A percentile compares a stretch with the other conserved stretches of the same genome.
Conservation (phyloP, 53 echinoderm and acorn worm species). For the Henricia sp. region DNA sequence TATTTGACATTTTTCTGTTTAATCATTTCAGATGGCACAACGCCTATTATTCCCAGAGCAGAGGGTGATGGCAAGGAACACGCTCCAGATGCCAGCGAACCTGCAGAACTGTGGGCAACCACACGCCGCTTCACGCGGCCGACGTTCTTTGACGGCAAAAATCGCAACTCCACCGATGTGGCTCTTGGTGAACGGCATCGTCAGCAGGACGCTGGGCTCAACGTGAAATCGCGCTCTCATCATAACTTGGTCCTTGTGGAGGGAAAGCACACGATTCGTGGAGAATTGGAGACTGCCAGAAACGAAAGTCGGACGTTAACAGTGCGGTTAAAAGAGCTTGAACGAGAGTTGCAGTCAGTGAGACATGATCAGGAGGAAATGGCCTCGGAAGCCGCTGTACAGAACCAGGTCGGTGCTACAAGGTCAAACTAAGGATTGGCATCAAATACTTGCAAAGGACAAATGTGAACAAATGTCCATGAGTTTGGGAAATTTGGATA, state of each 20-base stretch:
- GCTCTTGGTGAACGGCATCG: slow-evolving; percentile 75
- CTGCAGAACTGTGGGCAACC: not conserved
- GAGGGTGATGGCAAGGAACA: slow-evolving; percentile 66
- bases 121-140: slow-evolving; percentile 27
- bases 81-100: not conserved
- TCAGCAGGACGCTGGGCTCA: slow-evolving; percentile 67
- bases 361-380: slow-evolving; percentile 57
- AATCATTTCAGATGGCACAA: slow-evolving; percentile 17
- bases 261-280: slow-evolving; percentile 29
- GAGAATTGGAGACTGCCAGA: slow-evolving; percentile 37
- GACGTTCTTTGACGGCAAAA: slow-evolving; percentile 72
- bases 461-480: no score
- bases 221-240: not conserved
- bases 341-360: slow-evolving; percentile 39
- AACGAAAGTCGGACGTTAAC: slow-evolving; percentile 65
- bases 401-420: slow-evolving; percentile 71
- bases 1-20: no score
- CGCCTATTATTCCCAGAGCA: slow-evolving; percentile 40
- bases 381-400: slow-evolving; percentile 70
- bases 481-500: no score
- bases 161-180: slow-evolving; percentile 89
- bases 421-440: no score
- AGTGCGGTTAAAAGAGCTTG: not conserved
- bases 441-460: no score
- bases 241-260: not conserved